Conservation (phyloP, 2,113 vertebrate genomes). For the Grammomys surdaster region DNA sequence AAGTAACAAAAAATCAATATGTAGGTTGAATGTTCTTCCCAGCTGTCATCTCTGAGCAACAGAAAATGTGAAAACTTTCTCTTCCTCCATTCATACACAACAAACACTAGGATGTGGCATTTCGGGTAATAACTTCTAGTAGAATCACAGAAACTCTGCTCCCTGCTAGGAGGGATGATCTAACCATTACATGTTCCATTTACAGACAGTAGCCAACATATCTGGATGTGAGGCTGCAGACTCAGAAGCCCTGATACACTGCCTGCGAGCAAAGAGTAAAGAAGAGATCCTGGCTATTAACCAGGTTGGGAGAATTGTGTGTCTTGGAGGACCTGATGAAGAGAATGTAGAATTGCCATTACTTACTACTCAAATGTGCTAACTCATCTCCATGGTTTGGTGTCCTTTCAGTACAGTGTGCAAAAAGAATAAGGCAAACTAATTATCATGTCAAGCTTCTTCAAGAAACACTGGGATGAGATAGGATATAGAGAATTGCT, state of each 20-base stretch:
- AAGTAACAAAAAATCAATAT: background rate
- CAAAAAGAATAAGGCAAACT: background rate
- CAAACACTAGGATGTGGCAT: background rate
- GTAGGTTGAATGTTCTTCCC: no score
- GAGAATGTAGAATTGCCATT: background rate
- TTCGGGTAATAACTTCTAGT: background rate
- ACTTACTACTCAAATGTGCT: background rate
- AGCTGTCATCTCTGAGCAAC: background rate
- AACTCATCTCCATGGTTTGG: background rate
- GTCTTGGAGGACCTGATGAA: background rate
- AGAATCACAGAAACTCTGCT: background rate
- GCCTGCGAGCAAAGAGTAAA: slow-evolving; percentile 84
- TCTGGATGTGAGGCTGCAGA: slow-evolving; percentile 84
- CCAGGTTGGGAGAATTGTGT: slow-evolving; percentile 31
- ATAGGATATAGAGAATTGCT: slow-evolving; percentile 31
- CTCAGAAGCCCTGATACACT: slow-evolving; percentile 85
- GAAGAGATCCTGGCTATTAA: slow-evolving; percentile 83
- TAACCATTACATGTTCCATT: background rate
- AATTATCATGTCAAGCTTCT: background rate
- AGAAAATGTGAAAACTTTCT: background rate
- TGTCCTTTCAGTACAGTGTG: background rate
- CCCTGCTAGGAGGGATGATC: background rate
- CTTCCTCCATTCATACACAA: background rate
- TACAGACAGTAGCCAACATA: slow-evolving; percentile 85
- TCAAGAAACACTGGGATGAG: slow-evolving; percentile 77